phyloP scores from a whole-genome alignment of 1,140 invertebrate genomes.

The Zaprionus gabonicus region DNA sequence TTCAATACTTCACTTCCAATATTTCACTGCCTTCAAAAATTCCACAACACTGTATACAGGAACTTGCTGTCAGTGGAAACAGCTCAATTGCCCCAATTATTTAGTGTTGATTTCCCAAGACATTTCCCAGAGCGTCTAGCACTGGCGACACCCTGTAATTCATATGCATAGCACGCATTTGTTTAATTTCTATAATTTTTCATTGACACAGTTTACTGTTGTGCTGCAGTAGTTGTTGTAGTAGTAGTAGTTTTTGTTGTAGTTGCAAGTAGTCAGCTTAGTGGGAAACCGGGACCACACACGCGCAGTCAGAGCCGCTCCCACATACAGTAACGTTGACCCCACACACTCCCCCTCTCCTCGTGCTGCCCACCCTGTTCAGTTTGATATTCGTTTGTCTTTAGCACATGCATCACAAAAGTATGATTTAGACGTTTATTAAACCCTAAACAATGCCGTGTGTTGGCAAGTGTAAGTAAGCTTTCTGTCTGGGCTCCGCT shows the following conservation, averaged over 20 bases:
- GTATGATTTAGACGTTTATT: slow-evolving; percentile 80
- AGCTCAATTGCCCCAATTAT: slow-evolving; percentile 8
- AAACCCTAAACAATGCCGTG: slow-evolving; percentile 68
- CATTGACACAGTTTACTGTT: slow-evolving; percentile 46
- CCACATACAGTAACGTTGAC: slow-evolving; percentile 16
- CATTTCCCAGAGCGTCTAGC: slow-evolving; percentile 19
- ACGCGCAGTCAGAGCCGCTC: slow-evolving; percentile 23
- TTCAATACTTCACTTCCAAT: no score
- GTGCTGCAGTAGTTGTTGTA: background rate
- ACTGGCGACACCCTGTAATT: slow-evolving; percentile 15
- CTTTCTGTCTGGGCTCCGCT: slow-evolving; percentile 43
- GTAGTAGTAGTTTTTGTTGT: background rate
- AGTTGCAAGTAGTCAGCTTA: slow-evolving; percentile 26
- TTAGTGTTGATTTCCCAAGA: slow-evolving; percentile 30
- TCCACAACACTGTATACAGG: background rate
- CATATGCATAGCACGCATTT: slow-evolving; percentile 44
- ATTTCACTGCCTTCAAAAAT: background rate
- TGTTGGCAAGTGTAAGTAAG: slow-evolving; percentile 24
- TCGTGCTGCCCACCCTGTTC: background rate
- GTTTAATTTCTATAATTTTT: slow-evolving; percentile 48
- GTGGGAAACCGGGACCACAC: slow-evolving; percentile 37
- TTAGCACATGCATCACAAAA: slow-evolving; percentile 78
- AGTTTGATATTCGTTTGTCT: slow-evolving; percentile 69
- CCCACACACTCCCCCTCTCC: background rate
- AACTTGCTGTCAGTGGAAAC: background rate